These are phyloP conservation scores for Eidolon helvum DNA, from an alignment of 2,113 vertebrate species.

Conservation along the genomic window DNA sequence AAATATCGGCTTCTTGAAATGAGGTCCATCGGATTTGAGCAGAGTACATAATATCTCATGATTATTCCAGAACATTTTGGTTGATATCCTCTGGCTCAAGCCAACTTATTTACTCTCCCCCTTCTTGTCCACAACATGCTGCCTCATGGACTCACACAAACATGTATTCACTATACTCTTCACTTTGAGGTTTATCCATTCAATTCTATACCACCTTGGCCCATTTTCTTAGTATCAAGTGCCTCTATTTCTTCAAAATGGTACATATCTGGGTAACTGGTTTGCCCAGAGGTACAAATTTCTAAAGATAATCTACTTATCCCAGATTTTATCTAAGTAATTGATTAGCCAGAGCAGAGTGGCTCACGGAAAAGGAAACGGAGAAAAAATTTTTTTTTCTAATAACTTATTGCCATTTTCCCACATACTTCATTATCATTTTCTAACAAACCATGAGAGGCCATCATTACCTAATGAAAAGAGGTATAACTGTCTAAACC, in stretches of 20 bases:
- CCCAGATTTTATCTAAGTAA: not conserved
- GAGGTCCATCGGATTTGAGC: not conserved
- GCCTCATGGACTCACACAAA: not conserved
- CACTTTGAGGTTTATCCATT: not conserved
- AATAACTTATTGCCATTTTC: not conserved
- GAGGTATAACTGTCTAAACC: not conserved
- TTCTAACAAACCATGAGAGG: not conserved
- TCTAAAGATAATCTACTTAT: not conserved
- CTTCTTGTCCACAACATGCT: not conserved
- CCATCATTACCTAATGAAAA: not conserved
- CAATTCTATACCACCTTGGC: not conserved
- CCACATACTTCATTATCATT: not conserved
- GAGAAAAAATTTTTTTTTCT: not conserved
- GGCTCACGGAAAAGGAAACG: not conserved
- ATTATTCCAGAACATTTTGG: not conserved
- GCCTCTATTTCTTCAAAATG: not conserved
- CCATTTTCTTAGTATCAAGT: not conserved
- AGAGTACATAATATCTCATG: not conserved
- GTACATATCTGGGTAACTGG: not conserved
- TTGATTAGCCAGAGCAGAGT: not conserved
- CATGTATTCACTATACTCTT: not conserved
- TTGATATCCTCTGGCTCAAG: not conserved
- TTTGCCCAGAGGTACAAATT: not conserved
- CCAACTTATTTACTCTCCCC: not conserved
- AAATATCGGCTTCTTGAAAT: slow-evolving; percentile 6